Percentiles rank a stretch among this genome's conserved stretches.
phyloP scores from a whole-genome alignment of 1,140 invertebrate genomes.

The Piezodorus guildinii region DNA sequence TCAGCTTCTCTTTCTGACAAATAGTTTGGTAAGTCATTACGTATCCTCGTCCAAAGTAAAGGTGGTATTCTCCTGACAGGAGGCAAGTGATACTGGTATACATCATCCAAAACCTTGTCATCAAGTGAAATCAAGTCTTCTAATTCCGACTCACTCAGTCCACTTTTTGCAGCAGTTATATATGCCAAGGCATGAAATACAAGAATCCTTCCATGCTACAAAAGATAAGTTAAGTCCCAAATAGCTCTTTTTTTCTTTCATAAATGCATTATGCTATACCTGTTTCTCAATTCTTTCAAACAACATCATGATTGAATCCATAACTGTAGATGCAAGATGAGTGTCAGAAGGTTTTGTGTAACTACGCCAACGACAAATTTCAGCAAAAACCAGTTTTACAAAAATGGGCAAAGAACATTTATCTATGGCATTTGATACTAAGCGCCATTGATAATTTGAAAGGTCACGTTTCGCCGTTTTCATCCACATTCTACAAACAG shows the following conservation, averaged over 20 bases:
- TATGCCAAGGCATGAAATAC: slow-evolving; percentile 90
- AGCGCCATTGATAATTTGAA: slow-evolving; percentile 84
- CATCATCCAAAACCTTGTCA: slow-evolving; percentile 87
- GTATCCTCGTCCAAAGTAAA: slow-evolving; percentile 86
- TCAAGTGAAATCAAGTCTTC: slow-evolving; percentile 91
- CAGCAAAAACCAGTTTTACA: slow-evolving; percentile 92
- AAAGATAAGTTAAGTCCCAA: slow-evolving; percentile 9
- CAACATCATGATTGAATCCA: slow-evolving; percentile 95
- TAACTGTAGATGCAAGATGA: slow-evolving; percentile 83
- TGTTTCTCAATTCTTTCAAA: slow-evolving; percentile 91
- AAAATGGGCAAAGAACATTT: slow-evolving; percentile 94
- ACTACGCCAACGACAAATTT: slow-evolving; percentile 92
- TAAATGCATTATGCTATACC: slow-evolving; percentile 33
- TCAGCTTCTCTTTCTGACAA: slow-evolving; percentile 92
- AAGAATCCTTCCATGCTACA: slow-evolving; percentile 73
- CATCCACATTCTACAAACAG: slow-evolving; percentile 75
- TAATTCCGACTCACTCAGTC: slow-evolving; percentile 83
- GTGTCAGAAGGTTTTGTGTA: slow-evolving; percentile 90
- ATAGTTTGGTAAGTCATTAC: slow-evolving; percentile 91
- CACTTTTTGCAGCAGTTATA: slow-evolving; percentile 86
- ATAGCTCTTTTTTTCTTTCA: background rate
- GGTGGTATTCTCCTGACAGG: slow-evolving; percentile 90
- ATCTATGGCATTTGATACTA: slow-evolving; percentile 85
- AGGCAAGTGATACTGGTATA: slow-evolving; percentile 96
- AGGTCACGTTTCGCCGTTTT: slow-evolving; percentile 76